These are phyloP conservation scores for Ptychoptera contaminata DNA, from an alignment of 2,888 invertebrate species.

Conservation along the genomic window DNA sequence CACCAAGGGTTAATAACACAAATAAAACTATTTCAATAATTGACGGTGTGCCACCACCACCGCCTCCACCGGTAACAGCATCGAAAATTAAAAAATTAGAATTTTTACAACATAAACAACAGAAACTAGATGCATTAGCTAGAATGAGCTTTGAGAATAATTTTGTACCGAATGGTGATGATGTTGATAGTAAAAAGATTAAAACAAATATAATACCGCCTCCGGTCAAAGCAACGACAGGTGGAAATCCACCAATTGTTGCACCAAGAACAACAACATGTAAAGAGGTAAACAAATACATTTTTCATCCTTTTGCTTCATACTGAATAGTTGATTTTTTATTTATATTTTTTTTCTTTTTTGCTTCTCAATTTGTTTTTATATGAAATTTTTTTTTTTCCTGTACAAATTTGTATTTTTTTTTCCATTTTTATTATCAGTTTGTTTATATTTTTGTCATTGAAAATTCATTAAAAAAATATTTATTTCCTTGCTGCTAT, in stretches of 20 bases:
- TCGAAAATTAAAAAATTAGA: constrained; percentile 2
- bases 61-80: neutral
- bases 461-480: constrained; percentile 8
- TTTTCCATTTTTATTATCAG: neutral
- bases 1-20: constrained; percentile 14
- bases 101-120: too few relatives aligned
- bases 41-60: neutral
- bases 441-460: neutral
- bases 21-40: neutral
- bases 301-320: neutral
- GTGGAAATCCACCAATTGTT: constrained; percentile 23
- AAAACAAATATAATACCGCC: constrained; percentile 15
- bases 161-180: constrained; percentile 7
- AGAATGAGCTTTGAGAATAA: constrained; percentile 7
- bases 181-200: neutral
- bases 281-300: constrained; percentile 8
- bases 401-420: neutral
- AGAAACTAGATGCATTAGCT: neutral
- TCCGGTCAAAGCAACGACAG: constrained; percentile 14
- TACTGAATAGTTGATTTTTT: neutral
- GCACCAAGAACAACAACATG: constrained; percentile 12
- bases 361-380: neutral
- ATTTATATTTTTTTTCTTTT: neutral
- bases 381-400: neutral
- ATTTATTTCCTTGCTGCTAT: neutral